A percentile compares a stretch with the other conserved stretches of the same genome.
phyloP scores from a whole-genome alignment of 2,888 invertebrate species.

The Reticulitermes lucifugus region DNA sequence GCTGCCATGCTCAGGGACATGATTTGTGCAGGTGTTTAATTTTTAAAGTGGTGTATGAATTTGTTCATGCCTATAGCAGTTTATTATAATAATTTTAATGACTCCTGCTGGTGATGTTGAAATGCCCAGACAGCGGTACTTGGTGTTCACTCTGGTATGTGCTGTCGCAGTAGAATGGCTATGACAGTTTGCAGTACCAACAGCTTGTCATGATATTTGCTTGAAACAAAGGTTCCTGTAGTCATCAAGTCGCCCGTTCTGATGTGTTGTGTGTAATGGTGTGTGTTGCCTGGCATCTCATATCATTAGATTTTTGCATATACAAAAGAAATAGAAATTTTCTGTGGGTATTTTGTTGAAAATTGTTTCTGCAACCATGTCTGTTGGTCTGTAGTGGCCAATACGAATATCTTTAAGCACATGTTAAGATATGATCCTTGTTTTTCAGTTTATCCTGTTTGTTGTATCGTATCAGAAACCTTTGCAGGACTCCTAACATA shows the following conservation, averaged over 20 bases:
- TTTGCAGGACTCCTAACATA: background rate
- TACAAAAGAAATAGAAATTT: background rate
- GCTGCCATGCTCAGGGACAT: no score
- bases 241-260: background rate
- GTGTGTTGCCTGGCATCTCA: constrained; percentile 17
- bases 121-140: background rate
- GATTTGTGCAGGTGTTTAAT: no score
- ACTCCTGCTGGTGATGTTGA: no score
- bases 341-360: constrained; percentile 8
- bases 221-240: background rate
- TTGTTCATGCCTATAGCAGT: no score
- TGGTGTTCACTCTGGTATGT: background rate
- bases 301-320: constrained; percentile 5
- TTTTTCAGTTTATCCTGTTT: background rate
- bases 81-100: no score
- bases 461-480: background rate
- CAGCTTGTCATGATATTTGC: constrained; percentile 8
- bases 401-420: background rate
- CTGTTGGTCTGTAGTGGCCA: background rate
- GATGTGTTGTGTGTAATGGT: constrained; percentile 19
- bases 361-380: constrained; percentile 10
- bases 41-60: no score
- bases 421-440: background rate
- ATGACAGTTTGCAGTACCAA: background rate
- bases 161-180: background rate